Evolutionary conservation across 1,140 invertebrate genomes (phyloP).

Genomic region (Protaetia brevitarsis): DNA sequence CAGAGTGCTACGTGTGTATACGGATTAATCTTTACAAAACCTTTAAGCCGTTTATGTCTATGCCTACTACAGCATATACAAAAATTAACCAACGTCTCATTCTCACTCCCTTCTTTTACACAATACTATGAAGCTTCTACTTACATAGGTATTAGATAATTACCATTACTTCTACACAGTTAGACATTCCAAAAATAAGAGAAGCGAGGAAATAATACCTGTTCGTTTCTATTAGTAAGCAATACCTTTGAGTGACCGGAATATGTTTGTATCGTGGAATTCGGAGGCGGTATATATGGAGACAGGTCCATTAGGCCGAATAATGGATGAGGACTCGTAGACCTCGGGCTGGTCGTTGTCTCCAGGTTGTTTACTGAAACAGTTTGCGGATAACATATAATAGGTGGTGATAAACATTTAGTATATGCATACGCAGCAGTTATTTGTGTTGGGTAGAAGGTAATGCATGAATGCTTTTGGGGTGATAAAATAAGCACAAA

Average conservation of each 20-base stretch:
- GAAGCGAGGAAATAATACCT: constrained; percentile 2
- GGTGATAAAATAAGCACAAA: too few relatives aligned
- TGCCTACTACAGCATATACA: too few relatives aligned
- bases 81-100: background rate
- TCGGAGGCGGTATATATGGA: constrained; percentile 48
- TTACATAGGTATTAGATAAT: background rate
- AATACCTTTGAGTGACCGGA: constrained; percentile 56
- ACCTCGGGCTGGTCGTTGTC: constrained; percentile 42
- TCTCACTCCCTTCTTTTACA: background rate
- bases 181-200: background rate
- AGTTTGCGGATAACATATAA: background rate
- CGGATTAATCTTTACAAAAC: too few relatives aligned
- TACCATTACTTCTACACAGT: background rate
- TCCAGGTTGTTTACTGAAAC: constrained; percentile 58
- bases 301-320: constrained; percentile 52
- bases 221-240: constrained; percentile 19
- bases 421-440: too few relatives aligned
- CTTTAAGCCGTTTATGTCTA: too few relatives aligned
- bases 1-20: too few relatives aligned
- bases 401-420: too few relatives aligned
- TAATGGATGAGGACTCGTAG: constrained; percentile 42
- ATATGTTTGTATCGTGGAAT: constrained; percentile 50
- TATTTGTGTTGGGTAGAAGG: too few relatives aligned
- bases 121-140: too few relatives aligned
- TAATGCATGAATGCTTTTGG: too few relatives aligned